Evolutionary conservation across 2,797 vertebrate genomes (phyloP), one percentile per base, ranked within the genome.

Genomic region (Aldrovandia affinis): DNA sequence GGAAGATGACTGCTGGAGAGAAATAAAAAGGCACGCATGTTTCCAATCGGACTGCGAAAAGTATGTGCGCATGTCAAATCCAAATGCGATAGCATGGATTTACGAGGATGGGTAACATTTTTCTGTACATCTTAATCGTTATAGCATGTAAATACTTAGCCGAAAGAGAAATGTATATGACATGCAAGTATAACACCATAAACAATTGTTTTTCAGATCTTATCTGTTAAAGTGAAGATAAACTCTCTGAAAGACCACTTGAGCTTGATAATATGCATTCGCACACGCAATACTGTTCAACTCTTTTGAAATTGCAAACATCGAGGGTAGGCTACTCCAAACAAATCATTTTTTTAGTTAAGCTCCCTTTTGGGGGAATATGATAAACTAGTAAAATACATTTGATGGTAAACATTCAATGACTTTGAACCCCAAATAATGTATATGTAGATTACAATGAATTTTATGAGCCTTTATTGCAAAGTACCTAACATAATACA

Each of bases 381-480:
- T 73, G 14, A 73, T 6, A 73, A 7, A 30, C 33, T 3, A 39
- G 15, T 15, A 42, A 18, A 42, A 73, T 73, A 73, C 18, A 30
- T 30, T 2, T 15, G 15, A 68, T 68, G 28, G 9, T 36, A 73
- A 73, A 42, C 15, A 73, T 65, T 39, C 68, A 20, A 75, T 10
- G 39, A 75, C 42, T 25, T 36, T 42, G 39, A 44, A 75, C 39
- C 39, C 70, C 25, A 25, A 75, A 75, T 73, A 75, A 75, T 44
- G 44, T 47, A 0, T 75, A 44, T 44, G 70, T 75, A 39, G 20
- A 75, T 75, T 75, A 75, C 42, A 75, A 44, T 78, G 18, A 42
- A n/a, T 63, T 81, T 65, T 81, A 28, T 73, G 44, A 70, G 10
- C n/a, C 63, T 82, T 82, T 82, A 70, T 82, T 82, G 81, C 42